phyloP scores from a whole-genome alignment of 2,888 invertebrate species.

The Monochamus alternatus region DNA sequence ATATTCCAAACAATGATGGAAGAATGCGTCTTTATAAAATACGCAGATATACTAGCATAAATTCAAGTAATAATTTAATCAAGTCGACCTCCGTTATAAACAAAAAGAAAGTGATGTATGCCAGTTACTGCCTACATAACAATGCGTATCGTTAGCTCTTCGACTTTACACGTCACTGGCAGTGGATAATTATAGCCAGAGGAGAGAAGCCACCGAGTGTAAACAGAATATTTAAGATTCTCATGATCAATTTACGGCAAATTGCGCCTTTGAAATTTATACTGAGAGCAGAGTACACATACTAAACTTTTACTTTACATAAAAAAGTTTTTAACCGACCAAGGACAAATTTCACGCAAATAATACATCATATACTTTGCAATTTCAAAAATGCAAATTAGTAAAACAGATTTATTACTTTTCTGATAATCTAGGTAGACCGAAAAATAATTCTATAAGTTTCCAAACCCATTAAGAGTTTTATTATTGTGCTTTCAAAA shows the following conservation, averaged over 20 bases:
- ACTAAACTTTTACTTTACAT: not conserved
- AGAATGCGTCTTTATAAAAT: no score
- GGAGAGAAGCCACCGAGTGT: constrained; percentile 1
- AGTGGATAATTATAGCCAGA: constrained; percentile 27
- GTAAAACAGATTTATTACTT: no score
- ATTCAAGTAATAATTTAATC: not conserved
- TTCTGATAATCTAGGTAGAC: no score
- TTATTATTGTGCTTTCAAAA: no score
- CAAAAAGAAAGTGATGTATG: constrained; percentile 1
- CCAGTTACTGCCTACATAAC: constrained; percentile 3
- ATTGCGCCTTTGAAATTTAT: not conserved
- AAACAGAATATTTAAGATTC: constrained; percentile 31
- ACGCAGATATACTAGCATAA: not conserved
- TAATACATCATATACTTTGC: no score
- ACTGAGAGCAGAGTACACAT: not conserved
- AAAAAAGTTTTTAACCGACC: no score
- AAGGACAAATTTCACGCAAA: no score
- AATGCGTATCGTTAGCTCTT: not conserved
- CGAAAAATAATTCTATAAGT: no score
- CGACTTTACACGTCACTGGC: not conserved
- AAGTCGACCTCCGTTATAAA: not conserved
- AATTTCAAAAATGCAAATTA: no score
- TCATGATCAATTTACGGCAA: constrained; percentile 5
- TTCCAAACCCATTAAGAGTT: no score
- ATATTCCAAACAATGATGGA: no score